Evolutionary conservation across 2,888 invertebrate species (phyloP).

Genomic region (Carabus problematicus): DNA sequence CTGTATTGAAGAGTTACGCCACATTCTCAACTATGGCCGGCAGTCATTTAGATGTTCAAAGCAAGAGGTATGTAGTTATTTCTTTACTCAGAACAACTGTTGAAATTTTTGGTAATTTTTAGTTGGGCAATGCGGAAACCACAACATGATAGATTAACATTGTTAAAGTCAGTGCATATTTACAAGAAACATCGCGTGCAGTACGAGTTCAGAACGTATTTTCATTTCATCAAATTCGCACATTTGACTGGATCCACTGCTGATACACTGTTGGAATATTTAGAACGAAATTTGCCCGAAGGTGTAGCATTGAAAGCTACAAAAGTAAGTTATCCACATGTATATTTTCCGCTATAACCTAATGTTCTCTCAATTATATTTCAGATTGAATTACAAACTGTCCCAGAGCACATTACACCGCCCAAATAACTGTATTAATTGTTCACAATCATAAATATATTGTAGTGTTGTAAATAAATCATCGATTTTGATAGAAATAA

Average conservation of each 20-base stretch:
- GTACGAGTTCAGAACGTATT: conserved; percentile 95
- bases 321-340: conserved; percentile 65
- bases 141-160: conserved; percentile 76
- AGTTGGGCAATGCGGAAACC: conserved; percentile 79
- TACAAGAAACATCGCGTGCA: conserved; percentile 94
- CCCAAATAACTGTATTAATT: conserved; percentile 19
- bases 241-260: conserved; percentile 94
- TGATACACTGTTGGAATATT: conserved; percentile 94
- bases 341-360: no score
- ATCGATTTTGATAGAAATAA: background rate
- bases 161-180: conserved; percentile 88
- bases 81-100: background rate
- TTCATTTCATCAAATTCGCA: conserved; percentile 80
- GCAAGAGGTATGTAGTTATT: conserved; percentile 70
- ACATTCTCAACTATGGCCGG: conserved; percentile 85
- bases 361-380: no score
- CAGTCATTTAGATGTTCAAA: conserved; percentile 77
- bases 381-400: conserved; percentile 40
- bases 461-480: background rate
- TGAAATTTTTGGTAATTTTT: conserved; percentile 42
- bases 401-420: conserved; percentile 41
- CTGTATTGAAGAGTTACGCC: conserved; percentile 87
- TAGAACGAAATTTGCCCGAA: conserved; percentile 96
- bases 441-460: background rate
- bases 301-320: conserved; percentile 93